phyloP scores from a whole-genome alignment of 2,797 vertebrate genomes.

The Acrossocheilus wenchowensis region DNA sequence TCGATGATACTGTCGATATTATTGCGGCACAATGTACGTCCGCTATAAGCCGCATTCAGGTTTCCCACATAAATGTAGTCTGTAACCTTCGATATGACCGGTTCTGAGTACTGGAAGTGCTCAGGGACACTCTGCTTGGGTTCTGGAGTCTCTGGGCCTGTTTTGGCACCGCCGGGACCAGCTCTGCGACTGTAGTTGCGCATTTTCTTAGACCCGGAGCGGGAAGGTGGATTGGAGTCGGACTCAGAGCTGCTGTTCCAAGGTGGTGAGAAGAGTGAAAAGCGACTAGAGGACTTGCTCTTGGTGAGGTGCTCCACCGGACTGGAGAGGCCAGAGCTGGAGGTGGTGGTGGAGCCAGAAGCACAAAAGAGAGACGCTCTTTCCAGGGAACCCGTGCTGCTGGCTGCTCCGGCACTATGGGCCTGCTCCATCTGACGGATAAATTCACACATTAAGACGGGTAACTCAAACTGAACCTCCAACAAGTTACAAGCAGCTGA shows the following conservation, averaged over 20 bases:
- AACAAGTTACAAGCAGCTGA: neutral
- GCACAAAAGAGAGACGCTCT: conserved; percentile 79
- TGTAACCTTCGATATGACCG: conserved; percentile 77
- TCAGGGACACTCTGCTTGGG: conserved; percentile 57
- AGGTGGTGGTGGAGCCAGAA: conserved; percentile 67
- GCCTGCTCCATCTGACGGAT: conserved; percentile 80
- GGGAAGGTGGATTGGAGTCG: conserved; percentile 77
- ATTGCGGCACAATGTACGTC: conserved; percentile 77
- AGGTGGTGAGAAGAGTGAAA: conserved; percentile 77
- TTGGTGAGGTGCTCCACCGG: conserved; percentile 74
- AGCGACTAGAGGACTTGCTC: conserved; percentile 77
- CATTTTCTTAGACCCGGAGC: conserved; percentile 78
- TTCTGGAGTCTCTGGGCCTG: conserved; percentile 64
- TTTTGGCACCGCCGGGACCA: conserved; percentile 35
- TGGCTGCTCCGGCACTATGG: conserved; percentile 76
- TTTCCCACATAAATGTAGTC: conserved; percentile 83
- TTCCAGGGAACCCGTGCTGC: conserved; percentile 77
- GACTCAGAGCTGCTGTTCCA: conserved; percentile 81
- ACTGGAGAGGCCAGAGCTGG: conserved; percentile 71
- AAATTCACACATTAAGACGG: neutral
- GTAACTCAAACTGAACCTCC: neutral
- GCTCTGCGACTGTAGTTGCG: conserved; percentile 74
- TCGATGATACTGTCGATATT: conserved; percentile 82
- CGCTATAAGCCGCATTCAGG: conserved; percentile 78
- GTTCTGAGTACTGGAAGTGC: conserved; percentile 79